These are phyloP conservation scores for Danio jaintianensis DNA, from an alignment of 2,797 vertebrate species.

Conservation along the genomic window DNA sequence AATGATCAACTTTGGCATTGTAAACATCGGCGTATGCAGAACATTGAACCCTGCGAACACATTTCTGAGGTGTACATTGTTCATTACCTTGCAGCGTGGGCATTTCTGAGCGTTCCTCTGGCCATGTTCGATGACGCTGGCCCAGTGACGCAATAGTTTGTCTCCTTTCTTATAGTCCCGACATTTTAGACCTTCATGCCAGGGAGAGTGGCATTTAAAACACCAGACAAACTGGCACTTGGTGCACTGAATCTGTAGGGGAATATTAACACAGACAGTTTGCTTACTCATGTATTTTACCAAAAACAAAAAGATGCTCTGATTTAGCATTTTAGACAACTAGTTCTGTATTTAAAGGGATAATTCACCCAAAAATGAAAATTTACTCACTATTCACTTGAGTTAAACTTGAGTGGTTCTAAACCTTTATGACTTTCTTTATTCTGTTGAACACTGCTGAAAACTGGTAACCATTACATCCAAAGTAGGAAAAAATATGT, in stretches of 20 bases:
- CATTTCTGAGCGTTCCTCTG: slow-evolving; percentile 99
- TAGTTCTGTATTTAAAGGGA: background rate
- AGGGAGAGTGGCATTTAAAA: slow-evolving; percentile 98
- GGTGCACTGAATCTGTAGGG: slow-evolving; percentile 90
- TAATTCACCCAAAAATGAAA: too few relatives aligned
- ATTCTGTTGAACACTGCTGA: too few relatives aligned
- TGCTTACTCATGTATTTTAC: too few relatives aligned
- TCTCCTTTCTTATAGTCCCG: slow-evolving; percentile 96
- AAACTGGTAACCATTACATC: too few relatives aligned
- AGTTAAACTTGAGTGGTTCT: too few relatives aligned
- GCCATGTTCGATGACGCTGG: slow-evolving; percentile 93
- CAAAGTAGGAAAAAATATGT: too few relatives aligned
- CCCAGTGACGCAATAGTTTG: slow-evolving; percentile 95
- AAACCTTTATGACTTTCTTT: too few relatives aligned
- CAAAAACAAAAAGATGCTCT: background rate
- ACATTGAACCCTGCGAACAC: too few relatives aligned
- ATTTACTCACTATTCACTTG: too few relatives aligned
- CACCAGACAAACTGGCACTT: slow-evolving; percentile 98
- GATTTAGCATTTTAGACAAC: background rate
- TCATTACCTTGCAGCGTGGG: slow-evolving; percentile 92
- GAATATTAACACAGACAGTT: slow-evolving; percentile 28
- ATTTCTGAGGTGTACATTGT: background rate
- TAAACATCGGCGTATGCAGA: background rate
- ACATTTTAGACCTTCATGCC: slow-evolving; percentile 96
- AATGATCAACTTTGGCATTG: background rate